Evolutionary conservation across 2,888 invertebrate species (phyloP), one percentile per base, ranked within the genome.

Genomic region (Agrotis ipsilon): DNA sequence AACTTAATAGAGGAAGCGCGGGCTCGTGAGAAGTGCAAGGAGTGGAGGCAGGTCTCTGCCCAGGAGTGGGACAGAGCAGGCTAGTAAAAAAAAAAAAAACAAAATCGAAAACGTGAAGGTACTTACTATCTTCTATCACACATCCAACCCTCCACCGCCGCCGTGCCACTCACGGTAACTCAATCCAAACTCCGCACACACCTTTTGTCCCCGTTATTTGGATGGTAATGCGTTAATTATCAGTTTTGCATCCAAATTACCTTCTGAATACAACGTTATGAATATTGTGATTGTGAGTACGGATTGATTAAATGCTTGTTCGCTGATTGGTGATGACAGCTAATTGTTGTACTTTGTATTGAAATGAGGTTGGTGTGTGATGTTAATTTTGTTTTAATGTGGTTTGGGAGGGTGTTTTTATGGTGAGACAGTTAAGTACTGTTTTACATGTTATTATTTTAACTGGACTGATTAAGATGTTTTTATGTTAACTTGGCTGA

Each of bases 191-290:
- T 80, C 83, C 76, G 75, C 81, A 77, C 84, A 82, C 92, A 94
- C 94, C 94, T 94, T 94, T 95, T 94, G 94, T 94, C 88, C 88
- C 88, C 85, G 92, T 93, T 92, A 95, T 96, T 96, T 94, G 93
- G 92, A 96, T 96, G 95, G 89, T 95, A 96, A 96, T 95, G 88
- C 88, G 91, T 95, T 95, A 92, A 95, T 95, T 94, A 95, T 91
- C 93, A 92, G 90, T 93, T 95, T 95, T 94, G 93, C 94, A 94
- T 95, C 86, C 90, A 91, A 92, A 93, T 94, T 91, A 92, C 88
- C 84, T 86, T 87, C 82, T 84, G 84, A 83, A 86, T 83, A 81
- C 82, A 63, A 82, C 86, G 92, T 89, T 92, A 94, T 94, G 94
- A 94, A 95, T 95, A 94, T 95, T 94, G 88, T 93, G 90, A 92